phyloP scores from a whole-genome alignment of 2,797 vertebrate genomes.

The Cetoscarus ocellatus region DNA sequence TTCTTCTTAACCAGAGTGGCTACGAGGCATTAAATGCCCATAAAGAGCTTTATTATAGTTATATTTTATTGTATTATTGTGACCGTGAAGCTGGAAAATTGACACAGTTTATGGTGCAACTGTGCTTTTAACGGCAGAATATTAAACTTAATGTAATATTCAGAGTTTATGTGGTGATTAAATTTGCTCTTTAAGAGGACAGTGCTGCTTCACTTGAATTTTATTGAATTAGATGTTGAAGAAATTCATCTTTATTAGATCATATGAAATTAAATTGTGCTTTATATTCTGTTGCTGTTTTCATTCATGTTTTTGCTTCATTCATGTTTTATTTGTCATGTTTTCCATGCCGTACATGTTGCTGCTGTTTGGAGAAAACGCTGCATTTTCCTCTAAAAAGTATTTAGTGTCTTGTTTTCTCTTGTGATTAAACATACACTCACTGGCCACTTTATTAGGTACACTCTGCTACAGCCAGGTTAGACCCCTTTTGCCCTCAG shows the following conservation, averaged over 20 bases:
- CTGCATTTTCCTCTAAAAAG: neutral
- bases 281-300: neutral
- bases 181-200: neutral
- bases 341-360: conserved; percentile 16
- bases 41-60: neutral
- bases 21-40: neutral
- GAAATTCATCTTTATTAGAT: neutral
- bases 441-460: too few relatives aligned
- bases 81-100: neutral
- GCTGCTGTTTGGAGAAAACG: conserved; percentile 28
- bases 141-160: neutral
- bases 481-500: too few relatives aligned
- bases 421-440: too few relatives aligned
- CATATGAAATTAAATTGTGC: neutral
- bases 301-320: neutral
- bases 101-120: neutral
- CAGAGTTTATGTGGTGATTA: neutral
- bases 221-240: neutral
- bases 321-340: neutral
- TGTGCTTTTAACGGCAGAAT: neutral
- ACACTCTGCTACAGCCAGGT: too few relatives aligned
- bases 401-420: too few relatives aligned
- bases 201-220: neutral
- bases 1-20: neutral
- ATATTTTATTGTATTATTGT: neutral